Conservation (phyloP, 2,888 invertebrate species). For the Phaonia tiefii region DNA sequence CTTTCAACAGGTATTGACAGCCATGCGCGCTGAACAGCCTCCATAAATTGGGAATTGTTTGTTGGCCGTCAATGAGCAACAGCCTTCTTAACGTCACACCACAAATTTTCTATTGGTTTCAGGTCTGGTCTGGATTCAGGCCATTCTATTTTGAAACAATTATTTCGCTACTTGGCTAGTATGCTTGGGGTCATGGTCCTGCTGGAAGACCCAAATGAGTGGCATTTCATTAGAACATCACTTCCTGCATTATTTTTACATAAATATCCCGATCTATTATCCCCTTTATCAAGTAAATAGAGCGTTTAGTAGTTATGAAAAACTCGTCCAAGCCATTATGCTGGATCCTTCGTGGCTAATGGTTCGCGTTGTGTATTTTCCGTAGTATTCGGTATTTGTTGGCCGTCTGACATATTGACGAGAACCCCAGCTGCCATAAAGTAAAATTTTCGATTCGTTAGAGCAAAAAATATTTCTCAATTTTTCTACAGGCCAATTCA, state of each 20-base stretch:
- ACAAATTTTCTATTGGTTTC: too few relatives aligned
- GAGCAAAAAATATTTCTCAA: too few relatives aligned
- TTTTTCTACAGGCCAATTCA: not conserved
- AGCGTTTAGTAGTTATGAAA: constrained; percentile 32
- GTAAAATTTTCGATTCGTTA: not conserved
- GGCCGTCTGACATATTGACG: not conserved
- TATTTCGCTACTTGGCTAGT: too few relatives aligned
- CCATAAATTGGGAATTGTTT: not conserved
- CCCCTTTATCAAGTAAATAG: constrained; percentile 37
- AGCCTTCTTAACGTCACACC: too few relatives aligned
- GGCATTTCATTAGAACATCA: too few relatives aligned
- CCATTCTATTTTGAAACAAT: too few relatives aligned
- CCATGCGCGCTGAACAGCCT: not conserved
- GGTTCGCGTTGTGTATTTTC: constrained; percentile 22
- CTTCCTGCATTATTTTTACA: constrained; percentile 1
- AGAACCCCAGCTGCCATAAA: not conserved
- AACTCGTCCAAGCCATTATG: constrained; percentile 41
- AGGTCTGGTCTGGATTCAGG: too few relatives aligned
- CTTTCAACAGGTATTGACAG: not conserved
- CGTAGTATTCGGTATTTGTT: constrained; percentile 18
- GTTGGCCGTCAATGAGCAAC: too few relatives aligned
- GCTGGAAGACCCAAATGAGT: too few relatives aligned
- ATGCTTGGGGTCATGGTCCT: too few relatives aligned
- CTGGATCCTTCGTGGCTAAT: constrained; percentile 21
- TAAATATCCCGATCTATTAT: constrained; percentile 32